Base-by-base conservation (phyloP, 2,888 invertebrate species). In the Lobophora halterata region DNA sequence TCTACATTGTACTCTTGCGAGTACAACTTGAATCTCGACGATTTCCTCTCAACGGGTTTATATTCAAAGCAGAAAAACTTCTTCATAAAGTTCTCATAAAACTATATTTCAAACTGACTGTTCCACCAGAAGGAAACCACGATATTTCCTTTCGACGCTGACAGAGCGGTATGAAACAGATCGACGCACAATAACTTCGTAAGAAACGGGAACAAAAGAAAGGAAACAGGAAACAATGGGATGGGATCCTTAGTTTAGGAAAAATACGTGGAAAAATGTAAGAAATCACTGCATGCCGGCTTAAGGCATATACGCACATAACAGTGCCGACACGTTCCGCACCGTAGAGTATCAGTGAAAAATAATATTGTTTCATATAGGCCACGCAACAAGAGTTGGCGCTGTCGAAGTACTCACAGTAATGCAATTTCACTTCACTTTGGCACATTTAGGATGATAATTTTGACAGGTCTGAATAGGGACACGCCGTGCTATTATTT, bases 251-350 rank as follows among this genome's bases (percentile, higher is more conserved):
- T 16, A 7, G 11, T 29, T 35, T 28, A 27, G 17, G 19, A 31
- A 17, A 6, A 14, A 14, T 12, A 38, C 12, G 23, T 10, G n/a
- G 14, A 23, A 20, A 29, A 31, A 16, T 42, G 11, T 24, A 13
- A 6, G 16, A 21, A 38, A 49, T 71, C 63, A 61, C 57, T 43
- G 58, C 54, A 66, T 67, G 61, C 58, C 67, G 66, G 58, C 58
- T 61, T 62, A n/a, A n/a, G n/a, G n/a, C n/a, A n/a, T n/a, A n/a
- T n/a, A n/a, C n/a, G n/a, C n/a, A n/a, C n/a, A n/a, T n/a, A n/a
- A n/a, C n/a, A n/a, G n/a, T n/a, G n/a, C n/a, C n/a, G n/a, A n/a
- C n/a, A n/a, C n/a, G n/a, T n/a, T n/a, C n/a, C n/a, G n/a, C n/a
- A n/a, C n/a, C n/a, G n/a, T n/a, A n/a, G n/a, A n/a, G n/a, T n/a